Conservation (phyloP, 1,140 invertebrate species). For the Trichonephila inaurata region DNA sequence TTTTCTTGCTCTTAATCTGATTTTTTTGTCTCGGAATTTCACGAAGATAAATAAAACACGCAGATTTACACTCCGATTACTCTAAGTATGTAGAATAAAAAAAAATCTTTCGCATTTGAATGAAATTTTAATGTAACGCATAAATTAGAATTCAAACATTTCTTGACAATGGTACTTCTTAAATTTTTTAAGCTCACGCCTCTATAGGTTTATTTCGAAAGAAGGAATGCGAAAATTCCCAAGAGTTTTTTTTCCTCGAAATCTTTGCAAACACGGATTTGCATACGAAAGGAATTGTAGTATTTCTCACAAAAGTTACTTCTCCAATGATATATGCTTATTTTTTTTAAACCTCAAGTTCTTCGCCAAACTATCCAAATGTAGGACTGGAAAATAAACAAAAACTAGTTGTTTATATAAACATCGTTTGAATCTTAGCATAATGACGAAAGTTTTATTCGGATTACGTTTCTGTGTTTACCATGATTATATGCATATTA, state of each 20-base stretch:
- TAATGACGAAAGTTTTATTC: not conserved
- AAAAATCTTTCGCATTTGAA: not conserved
- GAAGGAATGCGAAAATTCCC: not conserved
- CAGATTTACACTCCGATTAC: constrained; percentile 22
- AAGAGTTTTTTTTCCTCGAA: not conserved
- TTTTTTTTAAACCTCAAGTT: not conserved
- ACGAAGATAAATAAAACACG: not conserved
- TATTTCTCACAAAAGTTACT: not conserved
- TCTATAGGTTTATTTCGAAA: not conserved
- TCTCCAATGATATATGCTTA: not conserved
- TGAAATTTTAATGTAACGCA: constrained; percentile 35
- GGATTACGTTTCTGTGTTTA: not conserved
- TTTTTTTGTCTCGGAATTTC: not conserved
- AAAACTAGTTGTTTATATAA: not conserved
- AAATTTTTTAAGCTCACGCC: not conserved
- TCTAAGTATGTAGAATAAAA: not conserved
- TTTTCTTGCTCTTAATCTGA: not conserved
- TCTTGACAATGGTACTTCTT: not conserved
- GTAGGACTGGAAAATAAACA: not conserved
- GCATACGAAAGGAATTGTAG: not conserved
- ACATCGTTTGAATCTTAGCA: not conserved
- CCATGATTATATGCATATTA: not conserved
- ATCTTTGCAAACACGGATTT: constrained; percentile 21
- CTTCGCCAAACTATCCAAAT: not conserved
- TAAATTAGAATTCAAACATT: constrained; percentile 19